Percentiles rank a stretch among this genome's conserved stretches.
These are phyloP conservation scores for Carcharodon carcharias DNA, from an alignment of 2,797 vertebrate genomes.

Conservation along the genomic window DNA sequence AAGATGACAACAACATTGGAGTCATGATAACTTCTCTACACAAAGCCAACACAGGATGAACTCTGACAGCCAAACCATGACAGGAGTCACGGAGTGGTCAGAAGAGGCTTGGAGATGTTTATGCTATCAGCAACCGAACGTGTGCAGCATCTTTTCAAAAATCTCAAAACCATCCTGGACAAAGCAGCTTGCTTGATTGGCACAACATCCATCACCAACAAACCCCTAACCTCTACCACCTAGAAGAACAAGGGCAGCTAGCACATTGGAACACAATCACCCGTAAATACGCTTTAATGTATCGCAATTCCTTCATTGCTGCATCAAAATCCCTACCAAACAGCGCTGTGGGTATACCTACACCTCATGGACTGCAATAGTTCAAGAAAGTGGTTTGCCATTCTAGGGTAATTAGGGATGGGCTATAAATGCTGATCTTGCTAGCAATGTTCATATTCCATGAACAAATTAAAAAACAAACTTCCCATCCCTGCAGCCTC, in stretches of 20 bases:
- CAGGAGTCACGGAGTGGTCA: neutral
- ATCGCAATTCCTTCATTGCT: neutral
- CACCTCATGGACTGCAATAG: neutral
- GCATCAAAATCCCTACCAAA: neutral
- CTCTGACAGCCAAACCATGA: neutral
- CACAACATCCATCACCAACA: neutral
- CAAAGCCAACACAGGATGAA: neutral
- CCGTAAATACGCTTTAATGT: neutral
- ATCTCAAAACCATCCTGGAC: neutral
- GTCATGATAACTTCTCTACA: neutral
- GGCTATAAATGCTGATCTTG: too few species aligned
- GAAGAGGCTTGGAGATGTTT: neutral
- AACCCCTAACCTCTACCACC: neutral
- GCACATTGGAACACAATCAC: neutral
- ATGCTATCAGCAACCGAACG: neutral
- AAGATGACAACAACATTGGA: too few species aligned
- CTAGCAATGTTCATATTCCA: neutral
- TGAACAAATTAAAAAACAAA: neutral
- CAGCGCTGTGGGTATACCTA: neutral
- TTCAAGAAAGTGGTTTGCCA: neutral
- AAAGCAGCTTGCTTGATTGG: neutral
- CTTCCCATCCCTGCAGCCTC: neutral
- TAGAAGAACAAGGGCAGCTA: neutral
- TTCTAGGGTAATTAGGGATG: neutral
- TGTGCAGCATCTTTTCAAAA: neutral